Percentiles rank a stretch among this genome's conserved stretches.
These are phyloP conservation scores for Catostylus mosaicus DNA, from an alignment of 30 jellyfish, hydroid and myxozoan genomes.

Conservation along the genomic window DNA sequence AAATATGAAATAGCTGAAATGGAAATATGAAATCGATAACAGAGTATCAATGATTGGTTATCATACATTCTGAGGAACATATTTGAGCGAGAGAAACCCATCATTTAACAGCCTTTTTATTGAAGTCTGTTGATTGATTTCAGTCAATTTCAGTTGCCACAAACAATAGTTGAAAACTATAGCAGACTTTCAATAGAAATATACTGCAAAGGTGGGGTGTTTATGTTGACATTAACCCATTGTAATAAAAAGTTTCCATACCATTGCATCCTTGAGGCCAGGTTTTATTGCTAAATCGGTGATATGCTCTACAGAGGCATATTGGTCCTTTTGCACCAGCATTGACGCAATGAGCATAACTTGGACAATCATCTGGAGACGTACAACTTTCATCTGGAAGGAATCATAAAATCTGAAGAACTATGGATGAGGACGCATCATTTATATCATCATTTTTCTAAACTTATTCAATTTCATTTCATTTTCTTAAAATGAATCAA, in stretches of 20 bases:
- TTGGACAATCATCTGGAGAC: conserved; percentile 27
- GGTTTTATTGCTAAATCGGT: conserved; percentile 34
- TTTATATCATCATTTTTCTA: no score
- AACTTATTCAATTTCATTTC: no score
- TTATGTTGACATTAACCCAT: background rate
- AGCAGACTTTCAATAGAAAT: no score
- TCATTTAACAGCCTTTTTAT: no score
- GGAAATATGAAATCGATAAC: no score
- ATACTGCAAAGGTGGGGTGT: background rate
- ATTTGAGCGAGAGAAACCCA: no score
- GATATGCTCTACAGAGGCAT: conserved; percentile 52
- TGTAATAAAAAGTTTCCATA: background rate
- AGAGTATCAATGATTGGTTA: no score
- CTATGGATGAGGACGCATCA: background rate
- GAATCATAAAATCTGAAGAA: background rate
- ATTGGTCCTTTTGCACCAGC: conserved; percentile 25
- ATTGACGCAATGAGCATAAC: conserved; percentile 53
- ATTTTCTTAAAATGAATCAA: background rate
- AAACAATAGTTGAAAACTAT: no score
- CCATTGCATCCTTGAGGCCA: conserved; percentile 70
- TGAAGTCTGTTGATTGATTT: no score
- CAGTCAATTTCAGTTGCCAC: no score
- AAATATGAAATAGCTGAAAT: no score
- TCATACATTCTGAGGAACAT: no score
- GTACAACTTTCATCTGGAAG: conserved; percentile 20